A percentile compares a stretch with the other conserved stretches of the same genome.
These are phyloP conservation scores for Heteronetta atricapilla DNA, from an alignment of 2,113 vertebrate genomes.

Conservation along the genomic window DNA sequence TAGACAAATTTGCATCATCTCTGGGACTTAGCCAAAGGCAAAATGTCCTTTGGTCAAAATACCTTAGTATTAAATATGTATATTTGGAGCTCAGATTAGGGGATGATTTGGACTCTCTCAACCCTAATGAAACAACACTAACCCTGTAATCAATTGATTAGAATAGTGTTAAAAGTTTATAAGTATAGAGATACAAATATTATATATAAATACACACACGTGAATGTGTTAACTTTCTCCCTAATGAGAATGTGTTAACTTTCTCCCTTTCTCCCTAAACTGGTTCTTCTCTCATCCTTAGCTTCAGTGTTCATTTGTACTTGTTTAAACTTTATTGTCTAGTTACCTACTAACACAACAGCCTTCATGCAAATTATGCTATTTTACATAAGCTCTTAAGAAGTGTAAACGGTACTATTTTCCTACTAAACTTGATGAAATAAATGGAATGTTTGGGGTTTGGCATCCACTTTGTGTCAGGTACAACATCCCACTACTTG, in stretches of 20 bases:
- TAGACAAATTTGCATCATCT: neutral
- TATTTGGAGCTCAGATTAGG: neutral
- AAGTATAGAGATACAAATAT: too few species aligned
- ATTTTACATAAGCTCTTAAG: neutral
- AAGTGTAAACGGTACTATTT: neutral
- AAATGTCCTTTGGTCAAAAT: neutral
- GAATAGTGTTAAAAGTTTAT: neutral
- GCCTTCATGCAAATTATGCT: neutral
- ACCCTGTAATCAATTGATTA: neutral
- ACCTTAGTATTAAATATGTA: neutral
- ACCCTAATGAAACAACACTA: neutral
- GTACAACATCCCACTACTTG: neutral
- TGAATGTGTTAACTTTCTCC: neutral
- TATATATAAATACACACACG: neutral
- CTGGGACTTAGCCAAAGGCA: neutral
- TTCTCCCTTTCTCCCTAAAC: neutral
- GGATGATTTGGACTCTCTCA: neutral
- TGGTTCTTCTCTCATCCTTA: neutral
- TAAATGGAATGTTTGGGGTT: neutral
- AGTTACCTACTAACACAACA: neutral
- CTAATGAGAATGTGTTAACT: neutral
- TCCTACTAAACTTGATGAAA: neutral
- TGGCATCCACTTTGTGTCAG: neutral
- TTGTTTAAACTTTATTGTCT: neutral
- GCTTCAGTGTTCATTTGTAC: neutral